phyloP scores from a whole-genome alignment of 2,113 vertebrate genomes.

The Excalfactoria chinensis region DNA sequence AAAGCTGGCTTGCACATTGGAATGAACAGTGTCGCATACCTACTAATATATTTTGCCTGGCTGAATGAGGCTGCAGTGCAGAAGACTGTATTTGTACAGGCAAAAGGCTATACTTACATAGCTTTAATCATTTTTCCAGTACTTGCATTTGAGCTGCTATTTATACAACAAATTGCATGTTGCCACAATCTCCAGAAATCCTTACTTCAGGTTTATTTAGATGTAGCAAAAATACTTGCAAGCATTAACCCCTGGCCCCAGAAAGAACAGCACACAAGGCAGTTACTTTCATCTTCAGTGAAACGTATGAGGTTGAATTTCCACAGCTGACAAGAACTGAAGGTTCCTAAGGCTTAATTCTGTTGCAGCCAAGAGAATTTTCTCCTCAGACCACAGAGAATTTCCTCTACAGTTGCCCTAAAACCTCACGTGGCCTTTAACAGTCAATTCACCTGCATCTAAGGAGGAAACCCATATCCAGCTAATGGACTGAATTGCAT shows the following conservation, averaged over 20 bases:
- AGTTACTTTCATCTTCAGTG: not conserved
- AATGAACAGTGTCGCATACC: not conserved
- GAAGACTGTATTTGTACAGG: not conserved
- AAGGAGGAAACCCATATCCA: not conserved
- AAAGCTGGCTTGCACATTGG: not conserved
- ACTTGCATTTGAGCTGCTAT: not conserved
- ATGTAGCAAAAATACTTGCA: not conserved
- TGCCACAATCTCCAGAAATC: not conserved
- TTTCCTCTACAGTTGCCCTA: not conserved
- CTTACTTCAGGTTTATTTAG: not conserved
- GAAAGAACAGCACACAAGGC: not conserved
- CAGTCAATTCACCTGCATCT: not conserved
- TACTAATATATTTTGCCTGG: not conserved
- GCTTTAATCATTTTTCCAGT: not conserved
- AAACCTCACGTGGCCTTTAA: not conserved
- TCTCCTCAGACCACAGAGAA: not conserved
- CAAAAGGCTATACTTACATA: not conserved
- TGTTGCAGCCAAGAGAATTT: not conserved
- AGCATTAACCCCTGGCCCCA: not conserved
- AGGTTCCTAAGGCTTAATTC: not conserved
- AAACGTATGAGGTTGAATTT: not conserved
- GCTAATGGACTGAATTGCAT: not conserved
- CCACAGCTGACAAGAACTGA: conserved; percentile 23
- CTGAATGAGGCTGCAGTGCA: accelerated
- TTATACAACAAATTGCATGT: not conserved